Percentiles rank a stretch among this genome's conserved stretches.
Conservation (phyloP, 2,888 invertebrate genomes). For the Oscheius sp. region DNA sequence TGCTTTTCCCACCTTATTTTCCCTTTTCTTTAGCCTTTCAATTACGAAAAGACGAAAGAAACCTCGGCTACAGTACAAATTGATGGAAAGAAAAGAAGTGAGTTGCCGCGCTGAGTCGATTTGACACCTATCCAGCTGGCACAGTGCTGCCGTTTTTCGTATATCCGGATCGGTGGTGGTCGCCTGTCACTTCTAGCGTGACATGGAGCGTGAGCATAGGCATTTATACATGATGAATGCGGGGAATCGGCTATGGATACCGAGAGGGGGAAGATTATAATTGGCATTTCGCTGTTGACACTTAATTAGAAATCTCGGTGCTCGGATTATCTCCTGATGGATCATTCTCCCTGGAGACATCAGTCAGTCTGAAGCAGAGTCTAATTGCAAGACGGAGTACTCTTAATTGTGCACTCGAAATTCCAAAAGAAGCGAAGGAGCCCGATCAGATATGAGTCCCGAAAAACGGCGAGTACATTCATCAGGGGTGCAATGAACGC, state of each 20-base stretch:
- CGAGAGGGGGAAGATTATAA: neutral
- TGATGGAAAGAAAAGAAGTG: constrained; percentile 31
- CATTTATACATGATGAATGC: constrained; percentile 38
- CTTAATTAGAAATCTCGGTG: constrained; percentile 19
- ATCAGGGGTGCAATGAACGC: neutral
- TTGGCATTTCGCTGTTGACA: constrained; percentile 17
- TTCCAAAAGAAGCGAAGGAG: neutral
- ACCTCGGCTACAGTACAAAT: constrained; percentile 25
- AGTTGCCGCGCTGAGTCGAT: neutral
- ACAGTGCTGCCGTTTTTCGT: neutral
- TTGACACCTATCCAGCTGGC: constrained; percentile 10
- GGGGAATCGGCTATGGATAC: neutral
- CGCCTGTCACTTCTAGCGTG: constrained; percentile 27
- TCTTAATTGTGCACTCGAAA: constrained; percentile 13
- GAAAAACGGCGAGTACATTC: constrained; percentile 15
- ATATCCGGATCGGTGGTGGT: constrained; percentile 2
- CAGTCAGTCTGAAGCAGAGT: neutral
- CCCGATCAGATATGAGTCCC: constrained; percentile 23
- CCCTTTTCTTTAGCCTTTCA: constrained; percentile 25
- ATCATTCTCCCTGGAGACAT: constrained; percentile 8
- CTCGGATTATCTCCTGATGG: constrained; percentile 14
- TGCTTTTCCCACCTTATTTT: neutral
- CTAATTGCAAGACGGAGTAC: neutral
- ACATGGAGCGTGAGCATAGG: constrained; percentile 20
- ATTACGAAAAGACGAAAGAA: constrained; percentile 32